phyloP scores from a whole-genome alignment of 1,140 invertebrate genomes.

The Nomia melanderi region DNA sequence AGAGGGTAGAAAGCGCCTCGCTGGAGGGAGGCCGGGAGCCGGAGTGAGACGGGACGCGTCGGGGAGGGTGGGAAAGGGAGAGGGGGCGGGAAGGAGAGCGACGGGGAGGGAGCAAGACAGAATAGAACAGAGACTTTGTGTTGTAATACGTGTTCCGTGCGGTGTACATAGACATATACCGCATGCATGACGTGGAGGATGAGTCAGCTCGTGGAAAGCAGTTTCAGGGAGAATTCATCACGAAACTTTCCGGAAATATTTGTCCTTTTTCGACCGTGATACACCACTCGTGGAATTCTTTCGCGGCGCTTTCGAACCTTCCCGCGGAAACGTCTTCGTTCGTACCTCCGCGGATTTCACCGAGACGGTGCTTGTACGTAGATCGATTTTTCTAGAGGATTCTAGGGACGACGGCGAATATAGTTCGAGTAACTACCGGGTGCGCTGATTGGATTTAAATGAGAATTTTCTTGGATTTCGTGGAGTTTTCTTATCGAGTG shows the following conservation, averaged over 20 bases:
- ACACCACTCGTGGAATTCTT: background rate
- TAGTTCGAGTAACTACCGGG: too few species aligned
- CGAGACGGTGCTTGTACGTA: too few species aligned
- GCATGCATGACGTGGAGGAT: slow-evolving; percentile 63
- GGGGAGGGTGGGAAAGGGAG: background rate
- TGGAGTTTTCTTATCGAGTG: too few species aligned
- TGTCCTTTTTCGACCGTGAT: background rate
- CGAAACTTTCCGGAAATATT: slow-evolving; percentile 59
- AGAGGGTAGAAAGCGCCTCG: slow-evolving; percentile 38
- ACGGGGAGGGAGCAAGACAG: slow-evolving; percentile 2
- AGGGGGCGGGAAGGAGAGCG: background rate
- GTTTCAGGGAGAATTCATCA: slow-evolving; percentile 56
- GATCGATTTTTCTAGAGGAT: too few species aligned
- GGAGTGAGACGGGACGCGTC: slow-evolving; percentile 8
- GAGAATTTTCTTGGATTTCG: too few species aligned
- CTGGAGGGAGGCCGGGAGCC: slow-evolving; percentile 3
- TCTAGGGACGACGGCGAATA: too few species aligned
- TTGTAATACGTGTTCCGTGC: slow-evolving; percentile 52
- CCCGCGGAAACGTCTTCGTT: background rate
- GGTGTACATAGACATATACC: slow-evolving; percentile 55
- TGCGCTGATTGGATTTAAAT: too few species aligned
- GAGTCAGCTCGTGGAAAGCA: slow-evolving; percentile 56
- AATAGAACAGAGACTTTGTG: slow-evolving; percentile 12
- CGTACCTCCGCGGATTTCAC: too few species aligned
- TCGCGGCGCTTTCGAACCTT: background rate